Evolutionary conservation across 1,140 invertebrate genomes (phyloP).

Genomic region (Lucilia sericata): DNA sequence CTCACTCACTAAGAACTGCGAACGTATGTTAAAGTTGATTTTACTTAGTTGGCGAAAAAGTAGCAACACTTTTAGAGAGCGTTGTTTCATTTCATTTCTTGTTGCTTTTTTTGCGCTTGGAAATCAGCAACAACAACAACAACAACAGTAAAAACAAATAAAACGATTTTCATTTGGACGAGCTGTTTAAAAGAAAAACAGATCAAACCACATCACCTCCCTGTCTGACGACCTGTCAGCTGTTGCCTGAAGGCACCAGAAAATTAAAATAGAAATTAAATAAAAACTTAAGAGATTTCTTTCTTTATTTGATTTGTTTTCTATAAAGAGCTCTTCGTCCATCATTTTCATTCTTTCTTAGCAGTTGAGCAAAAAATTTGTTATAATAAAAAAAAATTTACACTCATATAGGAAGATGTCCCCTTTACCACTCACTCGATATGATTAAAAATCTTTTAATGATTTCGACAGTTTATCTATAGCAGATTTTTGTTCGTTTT

Average conservation of each 20-base stretch:
- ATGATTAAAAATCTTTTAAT: constrained; percentile 10
- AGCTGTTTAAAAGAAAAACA: not conserved
- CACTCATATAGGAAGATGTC: not conserved
- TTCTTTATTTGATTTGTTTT: constrained; percentile 15
- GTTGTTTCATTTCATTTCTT: too few species aligned
- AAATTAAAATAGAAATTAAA: not conserved
- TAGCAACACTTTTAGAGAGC: constrained; percentile 39
- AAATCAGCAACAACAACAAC: not conserved
- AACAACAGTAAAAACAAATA: not conserved
- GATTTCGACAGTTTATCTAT: constrained; percentile 22
- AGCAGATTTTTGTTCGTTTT: not conserved
- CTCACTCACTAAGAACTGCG: constrained; percentile 42
- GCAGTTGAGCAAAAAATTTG: not conserved
- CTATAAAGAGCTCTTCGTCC: constrained; percentile 6
- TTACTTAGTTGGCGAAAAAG: constrained; percentile 28
- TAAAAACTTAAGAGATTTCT: constrained; percentile 26
- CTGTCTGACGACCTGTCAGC: not conserved
- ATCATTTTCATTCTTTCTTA: not conserved
- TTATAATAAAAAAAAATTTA: not conserved
- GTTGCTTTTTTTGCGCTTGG: not conserved
- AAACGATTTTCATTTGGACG: too few species aligned
- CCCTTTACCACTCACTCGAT: not conserved
- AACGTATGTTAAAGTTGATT: constrained; percentile 40
- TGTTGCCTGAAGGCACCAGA: not conserved
- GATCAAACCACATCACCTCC: not conserved